Base-by-base conservation (phyloP, 2,888 invertebrate genomes). In the Pardosa pseudoannulata region DNA sequence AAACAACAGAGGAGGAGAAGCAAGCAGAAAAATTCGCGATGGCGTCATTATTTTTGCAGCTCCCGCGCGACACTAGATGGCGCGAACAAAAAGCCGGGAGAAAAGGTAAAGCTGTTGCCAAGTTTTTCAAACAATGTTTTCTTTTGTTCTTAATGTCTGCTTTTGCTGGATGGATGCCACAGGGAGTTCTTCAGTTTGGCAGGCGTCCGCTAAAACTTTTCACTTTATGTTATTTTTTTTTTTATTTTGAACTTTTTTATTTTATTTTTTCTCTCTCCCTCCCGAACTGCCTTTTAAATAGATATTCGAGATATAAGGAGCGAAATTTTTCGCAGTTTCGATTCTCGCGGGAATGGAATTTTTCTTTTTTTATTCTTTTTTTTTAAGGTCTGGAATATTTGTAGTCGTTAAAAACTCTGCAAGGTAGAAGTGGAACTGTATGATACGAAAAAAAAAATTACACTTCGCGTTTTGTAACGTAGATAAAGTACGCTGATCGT, bases 51-150 rank as follows among this genome's bases (percentile, higher is more conserved):
- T 78, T 83, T 83, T 78, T 78, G 78, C 78, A 41, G 72, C 72
- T 83, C 83, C 83, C 82, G 75, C 28, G 82, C 76, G 82, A 76
- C 82, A 72, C 39, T 32, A 72, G 83, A 76, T 67, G 78, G 83
- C 78, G 83, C 41, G 71, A 72, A 65, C 68, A 73, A 23, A 23
- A 36, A 36, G 32, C 16, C 16, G 76, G 56, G n/a, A 70, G 41
- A 41, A 28, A 70, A 75, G 62, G 76, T 56, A 83, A 72, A 75
- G 73, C 41, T 78, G 71, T 83, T 83, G 78, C 83, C 67, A 78
- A 78, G 83, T 83, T 83, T 83, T 83, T 78, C 56, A 56, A 56
- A 56, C 56, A 56, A 56, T 56, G 56, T 56, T 56, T 56, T 56
- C 56, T 56, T 56, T 56, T 56, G 56, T 56, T 56, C 56, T 56